Conservation (phyloP, 2,797 vertebrate species). For the Dipus sagitta region DNA sequence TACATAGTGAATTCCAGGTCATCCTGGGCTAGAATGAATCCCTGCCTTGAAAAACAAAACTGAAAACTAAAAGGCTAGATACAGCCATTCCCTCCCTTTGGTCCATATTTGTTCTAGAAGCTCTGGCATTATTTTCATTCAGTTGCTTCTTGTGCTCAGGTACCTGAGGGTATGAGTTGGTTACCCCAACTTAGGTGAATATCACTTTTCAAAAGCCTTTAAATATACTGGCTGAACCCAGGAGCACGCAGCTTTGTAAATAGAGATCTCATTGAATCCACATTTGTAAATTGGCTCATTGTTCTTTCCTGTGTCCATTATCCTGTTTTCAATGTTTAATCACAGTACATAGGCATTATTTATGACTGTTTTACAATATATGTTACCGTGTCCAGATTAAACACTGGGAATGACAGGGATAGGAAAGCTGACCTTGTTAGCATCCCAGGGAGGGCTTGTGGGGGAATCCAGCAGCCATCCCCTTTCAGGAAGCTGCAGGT, state of each 20-base stretch:
- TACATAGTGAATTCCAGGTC: too few relatives aligned
- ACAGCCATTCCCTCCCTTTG: rapidly evolving
- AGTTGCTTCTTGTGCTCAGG: background rate
- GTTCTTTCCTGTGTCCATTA: background rate
- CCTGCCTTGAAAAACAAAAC: background rate
- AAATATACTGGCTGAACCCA: background rate
- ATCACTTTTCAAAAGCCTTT: background rate
- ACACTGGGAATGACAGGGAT: background rate
- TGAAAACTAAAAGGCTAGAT: background rate
- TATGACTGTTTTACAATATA: background rate
- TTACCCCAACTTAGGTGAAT: background rate
- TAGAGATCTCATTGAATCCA: background rate
- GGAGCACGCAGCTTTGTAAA: background rate
- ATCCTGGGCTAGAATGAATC: too few relatives aligned
- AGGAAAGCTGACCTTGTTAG: background rate
- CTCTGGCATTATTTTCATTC: background rate
- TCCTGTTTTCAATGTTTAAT: background rate
- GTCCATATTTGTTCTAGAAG: background rate
- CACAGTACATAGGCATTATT: rapidly evolving
- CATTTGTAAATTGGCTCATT: background rate
- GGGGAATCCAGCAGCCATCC: background rate
- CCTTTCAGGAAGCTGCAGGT: background rate
- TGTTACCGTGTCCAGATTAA: background rate
- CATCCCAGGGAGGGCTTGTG: background rate
- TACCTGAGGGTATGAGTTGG: background rate